These are phyloP conservation scores for Prionailurus bengalensis DNA, from an alignment of 2,113 vertebrate genomes.

Conservation along the genomic window DNA sequence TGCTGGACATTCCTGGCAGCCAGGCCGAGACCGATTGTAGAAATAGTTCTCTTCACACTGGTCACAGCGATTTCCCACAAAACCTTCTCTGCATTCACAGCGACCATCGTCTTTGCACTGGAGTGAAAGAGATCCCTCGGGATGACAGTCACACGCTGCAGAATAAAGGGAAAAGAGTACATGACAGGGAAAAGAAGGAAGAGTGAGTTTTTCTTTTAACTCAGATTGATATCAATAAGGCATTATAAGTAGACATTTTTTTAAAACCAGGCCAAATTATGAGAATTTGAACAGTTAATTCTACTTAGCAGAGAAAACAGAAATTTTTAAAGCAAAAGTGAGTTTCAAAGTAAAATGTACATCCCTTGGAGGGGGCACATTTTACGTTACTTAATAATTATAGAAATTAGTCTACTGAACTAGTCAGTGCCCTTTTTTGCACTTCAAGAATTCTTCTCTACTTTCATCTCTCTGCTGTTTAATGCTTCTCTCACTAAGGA, in stretches of 20 bases:
- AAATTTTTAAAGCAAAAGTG: constrained; percentile 6
- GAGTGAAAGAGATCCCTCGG: constrained; percentile 92
- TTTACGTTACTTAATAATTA: neutral
- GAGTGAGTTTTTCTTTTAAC: neutral
- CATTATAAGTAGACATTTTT: neutral
- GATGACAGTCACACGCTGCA: constrained; percentile 97
- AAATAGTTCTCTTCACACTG: constrained; percentile 99
- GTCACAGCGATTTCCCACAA: constrained; percentile 96
- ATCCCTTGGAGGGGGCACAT: neutral
- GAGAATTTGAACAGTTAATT: neutral
- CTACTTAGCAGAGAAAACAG: neutral
- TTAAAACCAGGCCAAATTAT: neutral
- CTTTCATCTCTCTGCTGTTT: neutral
- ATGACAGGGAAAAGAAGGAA: neutral
- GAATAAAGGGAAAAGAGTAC: constrained; percentile 27
- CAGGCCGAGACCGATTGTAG: constrained; percentile 95
- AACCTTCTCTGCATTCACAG: constrained; percentile 95
- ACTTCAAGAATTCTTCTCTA: constrained; percentile 1
- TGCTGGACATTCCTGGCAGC: constrained; percentile 97
- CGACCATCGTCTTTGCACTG: constrained; percentile 94
- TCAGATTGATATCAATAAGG: neutral
- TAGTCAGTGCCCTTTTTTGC: neutral
- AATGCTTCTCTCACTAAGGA: constrained; percentile 31
- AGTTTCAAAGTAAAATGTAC: neutral
- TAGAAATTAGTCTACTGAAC: neutral